phyloP scores from a whole-genome alignment of 92 coral and sea anemone genomes.

The Virgularia gustaviana region DNA sequence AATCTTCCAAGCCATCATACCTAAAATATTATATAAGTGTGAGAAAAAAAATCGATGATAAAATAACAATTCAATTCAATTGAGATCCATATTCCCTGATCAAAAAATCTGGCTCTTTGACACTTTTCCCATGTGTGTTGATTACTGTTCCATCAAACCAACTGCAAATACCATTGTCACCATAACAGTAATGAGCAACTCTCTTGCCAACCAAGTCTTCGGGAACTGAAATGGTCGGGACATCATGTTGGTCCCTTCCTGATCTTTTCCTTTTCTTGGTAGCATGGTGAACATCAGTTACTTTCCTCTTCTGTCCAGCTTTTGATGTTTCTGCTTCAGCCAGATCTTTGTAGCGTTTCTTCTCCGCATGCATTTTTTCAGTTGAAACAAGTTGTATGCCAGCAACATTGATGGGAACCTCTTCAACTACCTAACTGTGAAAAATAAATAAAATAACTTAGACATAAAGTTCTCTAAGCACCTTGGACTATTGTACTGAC shows the following conservation, averaged over 20 bases:
- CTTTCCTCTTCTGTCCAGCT: not conserved
- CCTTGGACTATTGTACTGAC: too few relatives aligned
- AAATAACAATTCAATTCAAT: too few relatives aligned
- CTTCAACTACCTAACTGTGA: too few relatives aligned
- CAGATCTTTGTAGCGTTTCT: not conserved
- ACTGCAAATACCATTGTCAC: not conserved
- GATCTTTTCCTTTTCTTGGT: not conserved
- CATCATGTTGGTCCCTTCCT: not conserved
- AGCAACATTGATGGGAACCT: not conserved
- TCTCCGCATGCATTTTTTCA: not conserved
- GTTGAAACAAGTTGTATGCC: not conserved
- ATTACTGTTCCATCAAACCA: slow-evolving; percentile 20
- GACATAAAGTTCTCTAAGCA: too few relatives aligned
- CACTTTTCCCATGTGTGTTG: not conserved
- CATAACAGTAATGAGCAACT: slow-evolving; percentile 22
- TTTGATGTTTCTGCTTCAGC: not conserved
- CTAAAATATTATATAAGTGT: too few relatives aligned
- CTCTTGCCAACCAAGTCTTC: slow-evolving; percentile 27
- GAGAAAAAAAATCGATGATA: too few relatives aligned
- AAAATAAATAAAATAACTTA: too few relatives aligned
- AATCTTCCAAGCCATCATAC: slow-evolving; percentile 27
- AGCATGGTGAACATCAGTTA: not conserved
- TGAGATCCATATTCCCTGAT: not conserved
- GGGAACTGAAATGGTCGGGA: slow-evolving; percentile 19
- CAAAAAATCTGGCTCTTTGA: slow-evolving; percentile 29